Base-by-base conservation (phyloP, 2,113 vertebrate species). In the Microcebus murinus region DNA sequence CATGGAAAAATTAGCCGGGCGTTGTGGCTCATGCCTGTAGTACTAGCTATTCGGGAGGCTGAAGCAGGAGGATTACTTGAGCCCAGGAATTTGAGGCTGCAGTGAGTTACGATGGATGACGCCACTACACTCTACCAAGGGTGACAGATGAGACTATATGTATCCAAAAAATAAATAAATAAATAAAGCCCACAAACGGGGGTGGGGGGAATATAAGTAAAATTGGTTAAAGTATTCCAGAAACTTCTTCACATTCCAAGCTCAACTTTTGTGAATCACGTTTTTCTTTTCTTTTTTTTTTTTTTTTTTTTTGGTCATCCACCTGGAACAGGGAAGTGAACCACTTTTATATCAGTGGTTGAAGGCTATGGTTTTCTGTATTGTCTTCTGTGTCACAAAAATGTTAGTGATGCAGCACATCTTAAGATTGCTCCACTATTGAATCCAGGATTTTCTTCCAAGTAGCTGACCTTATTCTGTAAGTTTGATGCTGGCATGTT, bases 201-300 rank as follows among this genome's bases (percentile, higher is more conserved):
- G 52, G 52, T 52, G 50, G 13, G 13, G 50, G 13, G 17, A 18
- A 18, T 80, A 17, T 39, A 92, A 77, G 29, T 82, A 88, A 85
- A 85, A 95, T n/a, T 90, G 36, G 34, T 82, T 83, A 61, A 36
- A 42, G 57, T 61, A 63, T 76, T 94, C 52, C 23, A 31, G 61
- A 86, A 87, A 18, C 48, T 73, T 88, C 50, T 71, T 80, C 65
- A 50, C 45, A 36, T 87, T 84, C 36, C 25, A 48, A 85, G 80
- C 17, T 81, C 74, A 68, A 61, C 45, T 94, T 96, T 81, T 65
- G 65, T 92, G 50, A 95, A 71, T 61, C 25, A n/a, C 20, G 20
- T 55, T 55, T 55, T 55, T 18, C 48, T 50, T 50, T 50, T 50
- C 50, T 55, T 55, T 18, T 5, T 20, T 55, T 55, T 4, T 20